Percentiles rank a stretch among this genome's conserved stretches.
phyloP scores from a whole-genome alignment of 1,140 invertebrate genomes.

The Globodera ellingtonae region DNA sequence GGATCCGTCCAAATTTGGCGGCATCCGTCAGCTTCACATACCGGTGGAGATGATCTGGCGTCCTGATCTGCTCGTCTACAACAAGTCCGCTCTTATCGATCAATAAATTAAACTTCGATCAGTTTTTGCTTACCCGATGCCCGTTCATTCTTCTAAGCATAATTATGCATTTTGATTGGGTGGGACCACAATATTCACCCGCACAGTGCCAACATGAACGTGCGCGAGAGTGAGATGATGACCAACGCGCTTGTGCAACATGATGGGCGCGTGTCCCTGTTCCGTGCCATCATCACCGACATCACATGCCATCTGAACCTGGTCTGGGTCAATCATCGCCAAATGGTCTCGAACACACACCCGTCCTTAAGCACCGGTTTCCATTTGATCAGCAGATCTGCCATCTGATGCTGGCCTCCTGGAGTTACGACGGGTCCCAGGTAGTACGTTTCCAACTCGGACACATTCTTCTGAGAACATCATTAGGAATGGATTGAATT shows the following conservation, averaged over 20 bases:
- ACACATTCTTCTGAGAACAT: too few species aligned
- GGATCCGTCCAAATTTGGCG: constrained; percentile 37
- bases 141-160: too few species aligned
- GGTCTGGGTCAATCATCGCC: constrained; percentile 25
- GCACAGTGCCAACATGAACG: constrained; percentile 62
- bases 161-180: not conserved
- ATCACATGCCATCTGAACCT: constrained; percentile 59
- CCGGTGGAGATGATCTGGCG: constrained; percentile 38
- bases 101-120: not conserved
- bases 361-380: constrained; percentile 55
- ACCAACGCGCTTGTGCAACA: constrained; percentile 59
- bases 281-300: constrained; percentile 62
- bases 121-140: not conserved
- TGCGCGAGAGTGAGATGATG: constrained; percentile 61
- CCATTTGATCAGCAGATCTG: constrained; percentile 63
- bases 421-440: constrained; percentile 58
- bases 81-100: constrained; percentile 29
- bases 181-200: not conserved
- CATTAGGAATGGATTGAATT: too few species aligned
- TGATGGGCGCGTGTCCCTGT: constrained; percentile 59
- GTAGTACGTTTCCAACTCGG: not conserved
- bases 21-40: constrained; percentile 35
- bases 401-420: constrained; percentile 60
- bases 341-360: constrained; percentile 10
- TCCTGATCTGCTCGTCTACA: constrained; percentile 46